Base-by-base conservation (phyloP, 2,113 vertebrate species). In the Leiothrix lutea region DNA sequence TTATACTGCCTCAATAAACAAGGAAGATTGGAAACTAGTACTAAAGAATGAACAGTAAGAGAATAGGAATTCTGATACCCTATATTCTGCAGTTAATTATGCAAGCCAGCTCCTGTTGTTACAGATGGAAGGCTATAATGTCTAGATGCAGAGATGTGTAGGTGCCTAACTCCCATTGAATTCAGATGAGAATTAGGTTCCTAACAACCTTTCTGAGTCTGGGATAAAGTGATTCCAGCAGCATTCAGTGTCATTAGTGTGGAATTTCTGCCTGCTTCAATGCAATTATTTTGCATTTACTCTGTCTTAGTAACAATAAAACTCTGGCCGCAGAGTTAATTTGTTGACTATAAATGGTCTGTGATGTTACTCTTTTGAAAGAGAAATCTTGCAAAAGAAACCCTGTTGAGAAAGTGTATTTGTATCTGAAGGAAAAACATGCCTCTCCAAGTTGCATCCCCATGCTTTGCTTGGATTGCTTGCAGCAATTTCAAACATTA, bases 281-380 rank as follows among this genome's bases (percentile, higher is more conserved):
- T 88, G 75, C 57, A 81, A 92, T 96, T 95, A 90, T 88, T 95
- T 95, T 88, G 67, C 69, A 71, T 93, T 95, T 88, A 50, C 48
- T 79, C 53, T 67, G 21, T 71, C 84, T 78, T 72, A 48, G 28
- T 74, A 67, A 91, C 77, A 84, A 74, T 86, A 75, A 80, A 93
- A 78, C 19, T 73, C 56, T 78, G 72, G 18, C 86, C 35, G 5
- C 33, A 21, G 50, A 92, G n/a, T 95, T 88, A 73, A 94, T 92
- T 90, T 95, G 73, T 91, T 95, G 80, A 72, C 79, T 95, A 17
- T 75, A 88, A 86, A 94, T 84, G 61, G 29, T 71, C 38, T 94
- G 57, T 80, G 82, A 92, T 80, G 86, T 80, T 67, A 47, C 29
- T 29, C 28, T 74, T 88, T 85, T 53, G 48, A 75, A 84, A 85